These are phyloP conservation scores for Prionace glauca DNA, from an alignment of 2,797 vertebrate species.

Conservation along the genomic window DNA sequence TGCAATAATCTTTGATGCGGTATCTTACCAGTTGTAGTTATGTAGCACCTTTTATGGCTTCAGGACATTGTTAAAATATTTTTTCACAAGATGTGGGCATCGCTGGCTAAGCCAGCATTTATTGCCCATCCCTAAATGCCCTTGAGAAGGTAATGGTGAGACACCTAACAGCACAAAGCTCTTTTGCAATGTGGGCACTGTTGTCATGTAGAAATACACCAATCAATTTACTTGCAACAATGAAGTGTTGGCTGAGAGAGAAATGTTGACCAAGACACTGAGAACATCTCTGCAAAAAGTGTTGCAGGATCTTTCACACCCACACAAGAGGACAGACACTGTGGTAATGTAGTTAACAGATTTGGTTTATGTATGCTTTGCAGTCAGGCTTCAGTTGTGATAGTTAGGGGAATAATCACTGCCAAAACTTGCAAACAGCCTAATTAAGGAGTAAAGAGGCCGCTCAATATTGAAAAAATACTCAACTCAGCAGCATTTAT, in stretches of 20 bases:
- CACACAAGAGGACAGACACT: background rate
- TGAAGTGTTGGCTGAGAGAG: background rate
- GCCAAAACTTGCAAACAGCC: background rate
- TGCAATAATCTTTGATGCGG: too few relatives aligned
- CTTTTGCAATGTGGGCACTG: background rate
- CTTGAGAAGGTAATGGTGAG: too few relatives aligned
- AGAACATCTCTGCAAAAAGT: too few relatives aligned
- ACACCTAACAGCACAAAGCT: background rate
- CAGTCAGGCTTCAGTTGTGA: background rate
- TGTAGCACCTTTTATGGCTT: background rate
- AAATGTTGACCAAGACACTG: background rate
- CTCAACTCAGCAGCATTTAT: background rate
- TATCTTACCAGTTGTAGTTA: too few relatives aligned
- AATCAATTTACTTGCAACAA: background rate
- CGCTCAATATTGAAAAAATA: background rate
- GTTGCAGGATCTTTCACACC: background rate
- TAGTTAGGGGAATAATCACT: background rate
- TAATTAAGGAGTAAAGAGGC: background rate
- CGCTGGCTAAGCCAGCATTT: too few relatives aligned
- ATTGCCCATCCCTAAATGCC: too few relatives aligned
- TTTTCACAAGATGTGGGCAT: too few relatives aligned
- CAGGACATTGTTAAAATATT: background rate
- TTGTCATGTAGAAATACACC: background rate
- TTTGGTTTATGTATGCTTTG: background rate
- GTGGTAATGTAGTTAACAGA: background rate